Base-by-base conservation (phyloP, 2,888 invertebrate species). In the Sarcophaga caerulescens region DNA sequence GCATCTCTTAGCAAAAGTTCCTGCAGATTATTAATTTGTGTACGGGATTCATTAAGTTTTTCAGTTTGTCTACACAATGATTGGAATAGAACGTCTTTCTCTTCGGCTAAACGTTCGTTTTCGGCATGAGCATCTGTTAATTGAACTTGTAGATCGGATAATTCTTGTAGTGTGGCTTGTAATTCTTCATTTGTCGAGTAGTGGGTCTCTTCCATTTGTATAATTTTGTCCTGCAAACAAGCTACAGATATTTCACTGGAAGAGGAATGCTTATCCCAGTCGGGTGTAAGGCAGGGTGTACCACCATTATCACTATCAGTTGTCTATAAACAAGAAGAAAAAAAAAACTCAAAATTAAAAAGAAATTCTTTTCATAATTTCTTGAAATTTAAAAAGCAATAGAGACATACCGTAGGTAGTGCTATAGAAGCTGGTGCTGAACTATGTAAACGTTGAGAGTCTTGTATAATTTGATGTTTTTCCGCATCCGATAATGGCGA, bases 231-330 rank as follows among this genome's bases (percentile, higher is more conserved):
- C 93, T 98, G 98, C 87, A 98, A 94, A 92, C 98, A 98, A 23
- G 98, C 98, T 87, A 98, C 97, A 4, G 97, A 97, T 81, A 98
- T 96, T 93, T 98, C 98, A 93, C 97, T 97, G 86, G 97, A 97
- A 66, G 96, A 96, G 81, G 97, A 97, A 93, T 97, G 96, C 92
- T 97, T 97, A 93, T 98, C 98, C 98, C 98, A 98, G 89, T 97
- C 97, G 10, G 96, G 96, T 11, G 96, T 96, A 87, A 95, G 94
- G 82, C 96, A 96, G n/a, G 96, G 95, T 21, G 95, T 96, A 89
- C 94, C 94, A 89, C 94, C 95, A 94, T 84, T 86, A 75, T 88
- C 88, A 68, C 81, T 84, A 25, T 88, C 87, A 44, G 59, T 60
- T 19, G 73, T 70, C 86, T 86, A 4, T 17, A 62, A 45, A 19